Percentiles rank a stretch among this genome's conserved stretches.
Conservation (phyloP, 1,140 invertebrate genomes). For the Drosophila auraria region DNA sequence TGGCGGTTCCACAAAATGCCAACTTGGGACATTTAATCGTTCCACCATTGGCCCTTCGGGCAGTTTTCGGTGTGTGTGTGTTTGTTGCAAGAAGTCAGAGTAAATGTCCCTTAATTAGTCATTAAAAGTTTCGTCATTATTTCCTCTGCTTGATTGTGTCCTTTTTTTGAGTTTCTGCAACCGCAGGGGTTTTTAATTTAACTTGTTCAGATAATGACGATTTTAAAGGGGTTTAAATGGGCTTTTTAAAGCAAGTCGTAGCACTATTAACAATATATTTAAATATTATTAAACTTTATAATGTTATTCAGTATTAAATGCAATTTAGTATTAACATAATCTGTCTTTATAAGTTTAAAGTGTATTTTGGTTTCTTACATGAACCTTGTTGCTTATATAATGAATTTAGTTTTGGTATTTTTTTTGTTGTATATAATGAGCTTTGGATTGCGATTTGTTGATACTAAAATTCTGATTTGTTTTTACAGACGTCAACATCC, state of each 20-base stretch:
- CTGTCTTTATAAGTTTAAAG: too few relatives aligned
- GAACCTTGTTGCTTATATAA: too few relatives aligned
- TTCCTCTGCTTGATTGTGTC: constrained; percentile 33
- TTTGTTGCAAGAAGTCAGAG: constrained; percentile 18
- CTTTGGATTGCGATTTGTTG: neutral
- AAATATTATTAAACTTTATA: neutral
- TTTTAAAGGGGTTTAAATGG: neutral
- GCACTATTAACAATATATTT: neutral
- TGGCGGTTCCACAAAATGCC: constrained; percentile 25
- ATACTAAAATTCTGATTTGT: neutral
- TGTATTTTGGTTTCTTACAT: too few relatives aligned
- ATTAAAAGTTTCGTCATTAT: constrained; percentile 73
- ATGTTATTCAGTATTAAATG: too few relatives aligned
- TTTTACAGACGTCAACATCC: neutral
- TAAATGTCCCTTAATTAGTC: constrained; percentile 64
- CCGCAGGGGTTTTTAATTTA: constrained; percentile 37
- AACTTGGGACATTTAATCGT: constrained; percentile 55
- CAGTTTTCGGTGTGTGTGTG: constrained; percentile 20
- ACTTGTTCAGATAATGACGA: constrained; percentile 17
- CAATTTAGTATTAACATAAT: too few relatives aligned
- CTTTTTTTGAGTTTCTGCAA: constrained; percentile 6
- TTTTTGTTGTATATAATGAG: too few relatives aligned
- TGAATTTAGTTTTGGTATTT: neutral
- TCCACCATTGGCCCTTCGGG: constrained; percentile 44
- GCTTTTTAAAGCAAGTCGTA: too few relatives aligned